Percentiles rank a stretch among this genome's conserved stretches.
Conservation (phyloP, 1,140 invertebrate genomes). For the Akabosia matsudoensis region DNA sequence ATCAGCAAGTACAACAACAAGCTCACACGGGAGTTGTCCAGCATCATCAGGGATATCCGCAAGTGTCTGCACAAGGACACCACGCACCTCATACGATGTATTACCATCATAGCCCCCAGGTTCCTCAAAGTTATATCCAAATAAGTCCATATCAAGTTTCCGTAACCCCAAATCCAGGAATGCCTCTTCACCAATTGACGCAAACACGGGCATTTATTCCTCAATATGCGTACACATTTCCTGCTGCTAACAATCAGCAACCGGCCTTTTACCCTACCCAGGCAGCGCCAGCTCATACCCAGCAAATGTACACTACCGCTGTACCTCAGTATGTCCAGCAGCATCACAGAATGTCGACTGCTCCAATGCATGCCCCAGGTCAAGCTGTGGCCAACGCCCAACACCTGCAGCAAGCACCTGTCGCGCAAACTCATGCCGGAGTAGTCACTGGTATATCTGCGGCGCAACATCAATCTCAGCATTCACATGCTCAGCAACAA, state of each 20-base stretch:
- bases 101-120: not conserved
- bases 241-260: not conserved
- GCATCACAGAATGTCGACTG: not conserved
- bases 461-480: slow-evolving; percentile 8
- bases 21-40: not conserved
- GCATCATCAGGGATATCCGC: slow-evolving; percentile 16
- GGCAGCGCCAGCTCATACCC: not conserved
- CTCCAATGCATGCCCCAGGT: not conserved
- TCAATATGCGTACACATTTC: not conserved
- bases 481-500: not conserved
- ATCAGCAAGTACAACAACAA: slow-evolving; percentile 2
- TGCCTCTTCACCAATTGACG: not conserved
- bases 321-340: not conserved
- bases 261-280: not conserved
- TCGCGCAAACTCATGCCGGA: not conserved
- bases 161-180: not conserved
- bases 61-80: not conserved
- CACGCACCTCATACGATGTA: not conserved
- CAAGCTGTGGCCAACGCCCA: slow-evolving; percentile 2
- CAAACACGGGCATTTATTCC: not conserved
- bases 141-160: not conserved
- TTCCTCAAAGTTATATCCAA: not conserved
- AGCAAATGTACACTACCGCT: not conserved
- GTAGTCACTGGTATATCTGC: not conserved
- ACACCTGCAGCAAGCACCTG: slow-evolving; percentile 15